Conservation (phyloP, 2,888 invertebrate genomes). For the Malthinus flaveolus region DNA sequence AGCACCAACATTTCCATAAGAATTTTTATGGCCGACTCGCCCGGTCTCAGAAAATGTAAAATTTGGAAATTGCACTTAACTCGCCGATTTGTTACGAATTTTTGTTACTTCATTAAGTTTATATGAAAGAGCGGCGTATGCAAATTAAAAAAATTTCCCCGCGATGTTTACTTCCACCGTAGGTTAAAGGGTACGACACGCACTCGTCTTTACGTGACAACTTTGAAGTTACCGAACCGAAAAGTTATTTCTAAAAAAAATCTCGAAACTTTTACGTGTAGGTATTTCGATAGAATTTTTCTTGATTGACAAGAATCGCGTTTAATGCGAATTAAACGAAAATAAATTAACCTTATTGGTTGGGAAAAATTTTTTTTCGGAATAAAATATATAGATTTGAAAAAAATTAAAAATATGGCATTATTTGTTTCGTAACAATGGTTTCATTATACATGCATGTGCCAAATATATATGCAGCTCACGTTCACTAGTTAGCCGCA, state of each 20-base stretch:
- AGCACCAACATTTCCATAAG: too few species aligned
- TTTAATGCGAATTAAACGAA: not conserved
- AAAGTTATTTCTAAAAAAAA: conserved; percentile 10
- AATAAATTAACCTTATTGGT: conserved; percentile 5
- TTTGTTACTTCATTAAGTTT: too few species aligned
- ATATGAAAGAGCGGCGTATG: too few species aligned
- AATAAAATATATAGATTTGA: not conserved
- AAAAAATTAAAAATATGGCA: conserved; percentile 45
- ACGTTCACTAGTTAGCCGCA: conserved; percentile 50
- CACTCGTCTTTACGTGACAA: conserved; percentile 49
- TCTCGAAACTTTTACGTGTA: conserved; percentile 21
- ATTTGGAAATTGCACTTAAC: too few species aligned
- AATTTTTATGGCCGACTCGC: too few species aligned
- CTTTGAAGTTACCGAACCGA: conserved; percentile 43
- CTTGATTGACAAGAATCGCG: conserved; percentile 1
- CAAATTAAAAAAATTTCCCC: too few species aligned
- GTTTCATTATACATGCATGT: conserved; percentile 48
- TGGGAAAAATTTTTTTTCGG: not conserved
- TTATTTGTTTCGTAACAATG: conserved; percentile 52
- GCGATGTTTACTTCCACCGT: not conserved
- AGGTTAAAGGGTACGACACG: conserved; percentile 49
- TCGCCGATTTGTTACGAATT: too few species aligned
- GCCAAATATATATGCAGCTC: conserved; percentile 47
- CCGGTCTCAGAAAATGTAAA: too few species aligned
- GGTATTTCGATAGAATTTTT: conserved; percentile 15